Conservation (phyloP, 2,888 invertebrate genomes). For the Campaea margaritaria region DNA sequence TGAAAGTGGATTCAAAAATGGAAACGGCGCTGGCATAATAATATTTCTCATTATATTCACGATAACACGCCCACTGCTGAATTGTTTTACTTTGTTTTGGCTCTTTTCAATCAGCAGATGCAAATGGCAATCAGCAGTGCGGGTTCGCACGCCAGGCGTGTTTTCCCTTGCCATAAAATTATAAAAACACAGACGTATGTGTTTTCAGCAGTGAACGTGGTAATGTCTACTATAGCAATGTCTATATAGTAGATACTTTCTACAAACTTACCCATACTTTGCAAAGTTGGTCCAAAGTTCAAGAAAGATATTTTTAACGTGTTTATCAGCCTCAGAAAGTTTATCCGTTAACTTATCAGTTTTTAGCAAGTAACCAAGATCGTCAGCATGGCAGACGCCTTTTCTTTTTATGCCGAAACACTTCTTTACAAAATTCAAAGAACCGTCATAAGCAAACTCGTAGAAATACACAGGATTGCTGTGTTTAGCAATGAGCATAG, state of each 20-base stretch:
- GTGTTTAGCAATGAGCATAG: conserved; percentile 63
- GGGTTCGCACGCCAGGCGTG: too few relatives aligned
- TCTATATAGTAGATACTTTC: not conserved
- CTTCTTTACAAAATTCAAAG: conserved; percentile 81
- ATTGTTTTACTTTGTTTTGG: too few relatives aligned
- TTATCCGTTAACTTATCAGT: conserved; percentile 51
- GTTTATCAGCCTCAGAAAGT: conserved; percentile 58
- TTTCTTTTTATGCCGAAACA: conserved; percentile 67
- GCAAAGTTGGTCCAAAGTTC: conserved; percentile 88
- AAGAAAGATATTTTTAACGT: conserved; percentile 74
- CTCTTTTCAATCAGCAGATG: too few relatives aligned
- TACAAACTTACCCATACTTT: conserved; percentile 73
- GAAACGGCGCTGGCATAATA: too few relatives aligned
- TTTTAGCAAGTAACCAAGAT: conserved; percentile 85
- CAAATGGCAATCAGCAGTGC: too few relatives aligned
- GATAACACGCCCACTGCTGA: too few relatives aligned
- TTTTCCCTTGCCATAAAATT: too few relatives aligned
- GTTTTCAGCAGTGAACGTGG: too few relatives aligned
- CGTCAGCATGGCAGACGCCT: conserved; percentile 87
- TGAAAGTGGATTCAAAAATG: too few relatives aligned
- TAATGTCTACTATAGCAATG: too few relatives aligned
- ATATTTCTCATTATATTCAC: too few relatives aligned
- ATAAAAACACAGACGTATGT: too few relatives aligned
- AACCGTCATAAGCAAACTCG: conserved; percentile 84
- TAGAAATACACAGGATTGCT: conserved; percentile 83